These are phyloP conservation scores for Pachycephala philippinensis DNA, from an alignment of 2,113 vertebrate species.

Conservation along the genomic window DNA sequence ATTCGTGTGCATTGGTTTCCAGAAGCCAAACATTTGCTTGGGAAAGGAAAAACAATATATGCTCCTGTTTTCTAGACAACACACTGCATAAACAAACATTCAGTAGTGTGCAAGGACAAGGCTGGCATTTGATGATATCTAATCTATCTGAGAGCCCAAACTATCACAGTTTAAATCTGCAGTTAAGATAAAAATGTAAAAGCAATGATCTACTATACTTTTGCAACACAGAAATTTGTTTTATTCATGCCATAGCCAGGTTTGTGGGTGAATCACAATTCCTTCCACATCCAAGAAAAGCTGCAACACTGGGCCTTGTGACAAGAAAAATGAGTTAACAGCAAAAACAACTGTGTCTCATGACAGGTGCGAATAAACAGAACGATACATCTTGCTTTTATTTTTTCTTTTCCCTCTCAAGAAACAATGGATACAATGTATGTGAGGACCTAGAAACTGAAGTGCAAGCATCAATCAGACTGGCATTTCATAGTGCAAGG, in stretches of 20 bases:
- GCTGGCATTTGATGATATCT: not conserved
- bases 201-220: not conserved
- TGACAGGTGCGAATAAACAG: not conserved
- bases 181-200: not conserved
- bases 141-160: not conserved
- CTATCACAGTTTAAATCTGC: not conserved
- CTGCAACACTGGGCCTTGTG: not conserved
- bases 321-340: conserved; percentile 53
- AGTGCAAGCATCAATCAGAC: not conserved
- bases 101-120: not conserved
- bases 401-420: not conserved
- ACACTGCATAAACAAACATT: not conserved
- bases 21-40: not conserved
- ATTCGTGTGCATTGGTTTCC: not conserved
- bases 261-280: not conserved
- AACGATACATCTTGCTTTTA: not conserved
- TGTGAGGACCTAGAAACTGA: not conserved
- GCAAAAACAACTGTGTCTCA: not conserved
- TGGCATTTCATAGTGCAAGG: not conserved
- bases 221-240: not conserved
- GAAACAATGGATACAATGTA: not conserved
- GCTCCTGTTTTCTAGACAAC: not conserved
- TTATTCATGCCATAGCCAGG: not conserved
- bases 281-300: not conserved
- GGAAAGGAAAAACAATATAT: not conserved